phyloP scores from a whole-genome alignment of 2,113 vertebrate genomes.

The Promerops cafer region DNA sequence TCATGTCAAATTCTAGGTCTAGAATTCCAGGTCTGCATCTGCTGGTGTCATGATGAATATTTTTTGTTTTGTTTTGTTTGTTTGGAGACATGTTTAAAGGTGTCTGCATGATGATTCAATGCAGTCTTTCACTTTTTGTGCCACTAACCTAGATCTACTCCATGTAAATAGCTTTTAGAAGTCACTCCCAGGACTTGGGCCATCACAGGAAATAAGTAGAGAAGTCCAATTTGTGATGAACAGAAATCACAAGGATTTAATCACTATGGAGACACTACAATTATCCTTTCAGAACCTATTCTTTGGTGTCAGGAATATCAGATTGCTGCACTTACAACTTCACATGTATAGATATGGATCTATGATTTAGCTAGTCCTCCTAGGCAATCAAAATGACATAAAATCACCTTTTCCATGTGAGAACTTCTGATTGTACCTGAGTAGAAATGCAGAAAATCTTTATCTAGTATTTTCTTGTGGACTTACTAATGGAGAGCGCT shows the following conservation, averaged over 20 bases:
- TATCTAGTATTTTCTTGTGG: background rate
- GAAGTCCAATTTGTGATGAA: background rate
- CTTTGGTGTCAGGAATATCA: background rate
- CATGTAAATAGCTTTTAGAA: background rate
- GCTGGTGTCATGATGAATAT: background rate
- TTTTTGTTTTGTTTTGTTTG: background rate
- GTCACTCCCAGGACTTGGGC: background rate
- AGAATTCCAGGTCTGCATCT: background rate
- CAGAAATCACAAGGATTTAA: background rate
- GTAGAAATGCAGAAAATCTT: background rate
- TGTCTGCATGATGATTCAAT: background rate
- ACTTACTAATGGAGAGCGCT: background rate
- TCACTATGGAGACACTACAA: background rate
- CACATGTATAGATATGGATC: background rate
- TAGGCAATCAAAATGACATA: background rate
- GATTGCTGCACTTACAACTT: background rate
- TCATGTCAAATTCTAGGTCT: background rate
- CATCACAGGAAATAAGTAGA: background rate
- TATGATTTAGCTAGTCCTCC: background rate
- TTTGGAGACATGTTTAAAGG: background rate
- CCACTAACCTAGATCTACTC: background rate
- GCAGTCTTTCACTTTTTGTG: background rate
- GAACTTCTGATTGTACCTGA: background rate
- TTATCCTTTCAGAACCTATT: background rate
- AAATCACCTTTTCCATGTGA: background rate